phyloP scores from a whole-genome alignment of 2,888 invertebrate species.

The Tenthredo notha region DNA sequence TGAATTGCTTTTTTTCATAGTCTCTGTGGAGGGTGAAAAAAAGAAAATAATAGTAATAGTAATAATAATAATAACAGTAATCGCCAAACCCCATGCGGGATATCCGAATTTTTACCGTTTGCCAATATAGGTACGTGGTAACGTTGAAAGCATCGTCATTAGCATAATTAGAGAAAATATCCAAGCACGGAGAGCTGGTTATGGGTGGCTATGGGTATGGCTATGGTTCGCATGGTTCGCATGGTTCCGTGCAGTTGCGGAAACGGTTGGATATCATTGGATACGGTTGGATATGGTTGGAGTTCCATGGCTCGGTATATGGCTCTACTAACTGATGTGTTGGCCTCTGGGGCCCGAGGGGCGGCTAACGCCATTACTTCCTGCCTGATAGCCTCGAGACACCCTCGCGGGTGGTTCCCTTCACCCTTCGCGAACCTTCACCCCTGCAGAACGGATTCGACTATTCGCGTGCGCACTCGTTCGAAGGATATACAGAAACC shows the following conservation, averaged over 20 bases:
- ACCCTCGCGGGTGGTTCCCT: conserved; percentile 57
- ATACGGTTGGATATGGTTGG: conserved; percentile 46
- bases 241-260: conserved; percentile 34
- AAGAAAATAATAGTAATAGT: background rate
- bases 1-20: background rate
- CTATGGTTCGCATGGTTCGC: conserved; percentile 5
- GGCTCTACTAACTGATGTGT: conserved; percentile 69
- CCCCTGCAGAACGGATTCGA: conserved; percentile 34
- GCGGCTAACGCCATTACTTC: conserved; percentile 69
- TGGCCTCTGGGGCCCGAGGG: conserved; percentile 67
- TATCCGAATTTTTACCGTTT: conserved; percentile 23
- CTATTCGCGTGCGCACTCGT: conserved; percentile 43
- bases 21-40: background rate
- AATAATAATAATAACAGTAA: background rate
- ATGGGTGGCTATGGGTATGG: background rate
- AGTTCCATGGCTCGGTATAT: conserved; percentile 15
- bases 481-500: conserved; percentile 11
- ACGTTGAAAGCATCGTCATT: conserved; percentile 61
- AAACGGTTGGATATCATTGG: conserved; percentile 35
- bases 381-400: conserved; percentile 70
- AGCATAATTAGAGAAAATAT: conserved; percentile 65
- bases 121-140: conserved; percentile 8
- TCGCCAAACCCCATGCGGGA: background rate
- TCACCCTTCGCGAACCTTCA: conserved; percentile 37
- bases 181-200: background rate